Percentiles rank a stretch among this genome's conserved stretches.
These are phyloP conservation scores for Cotesia glomerata DNA, from an alignment of 1,140 invertebrate genomes.

Conservation along the genomic window DNA sequence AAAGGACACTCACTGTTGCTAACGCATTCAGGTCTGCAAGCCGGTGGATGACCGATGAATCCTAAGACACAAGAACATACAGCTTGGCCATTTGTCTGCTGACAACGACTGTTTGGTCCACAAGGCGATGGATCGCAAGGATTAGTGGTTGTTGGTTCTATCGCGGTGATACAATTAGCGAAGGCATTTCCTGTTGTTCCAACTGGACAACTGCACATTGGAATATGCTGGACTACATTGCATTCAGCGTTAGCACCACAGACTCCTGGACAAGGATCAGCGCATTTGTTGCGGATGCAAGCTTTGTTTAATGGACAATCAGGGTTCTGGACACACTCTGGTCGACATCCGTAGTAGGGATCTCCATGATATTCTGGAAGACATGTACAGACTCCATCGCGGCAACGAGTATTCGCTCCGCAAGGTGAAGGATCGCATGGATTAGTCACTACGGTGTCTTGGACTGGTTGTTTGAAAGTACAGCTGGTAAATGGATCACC, in stretches of 20 bases:
- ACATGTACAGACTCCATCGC: constrained; percentile 74
- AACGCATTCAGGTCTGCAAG: constrained; percentile 70
- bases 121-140: constrained; percentile 70
- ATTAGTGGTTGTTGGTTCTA: constrained; percentile 36
- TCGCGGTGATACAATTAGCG: constrained; percentile 68
- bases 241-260: constrained; percentile 79
- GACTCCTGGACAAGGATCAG: constrained; percentile 74
- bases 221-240: constrained; percentile 75
- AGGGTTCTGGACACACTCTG: constrained; percentile 73
- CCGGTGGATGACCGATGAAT: constrained; percentile 70
- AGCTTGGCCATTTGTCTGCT: constrained; percentile 64
- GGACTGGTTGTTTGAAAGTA: constrained; percentile 23
- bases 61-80: constrained; percentile 69
- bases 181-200: constrained; percentile 79
- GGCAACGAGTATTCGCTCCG: constrained; percentile 77
- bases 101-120: constrained; percentile 70
- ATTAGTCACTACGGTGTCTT: constrained; percentile 1
- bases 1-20: constrained; percentile 70
- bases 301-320: constrained; percentile 73
- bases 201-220: constrained; percentile 74
- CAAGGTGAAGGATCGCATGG: constrained; percentile 74
- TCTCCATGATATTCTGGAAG: constrained; percentile 74
- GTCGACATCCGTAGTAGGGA: constrained; percentile 74
- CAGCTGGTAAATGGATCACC: constrained; percentile 55
- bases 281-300: constrained; percentile 74